Conservation (phyloP, 2,797 vertebrate species). For the Sphenopsis melanotis region DNA sequence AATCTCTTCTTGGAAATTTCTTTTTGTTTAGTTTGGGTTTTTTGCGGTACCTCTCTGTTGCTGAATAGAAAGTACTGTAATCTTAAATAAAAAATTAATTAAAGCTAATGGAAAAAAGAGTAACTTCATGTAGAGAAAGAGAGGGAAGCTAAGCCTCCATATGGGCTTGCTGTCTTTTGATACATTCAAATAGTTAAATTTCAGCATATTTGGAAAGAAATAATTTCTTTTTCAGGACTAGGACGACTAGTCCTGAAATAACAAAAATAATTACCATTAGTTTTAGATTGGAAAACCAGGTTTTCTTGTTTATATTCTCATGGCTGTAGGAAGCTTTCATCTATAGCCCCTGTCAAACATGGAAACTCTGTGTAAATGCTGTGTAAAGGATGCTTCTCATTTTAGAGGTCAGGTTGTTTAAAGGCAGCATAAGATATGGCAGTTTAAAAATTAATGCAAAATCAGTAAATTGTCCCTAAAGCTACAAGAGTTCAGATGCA, state of each 20-base stretch:
- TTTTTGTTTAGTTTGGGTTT: background rate
- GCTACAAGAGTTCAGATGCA: background rate
- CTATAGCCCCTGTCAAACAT: background rate
- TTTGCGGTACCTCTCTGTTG: background rate
- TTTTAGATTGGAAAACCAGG: background rate
- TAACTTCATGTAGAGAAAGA: background rate
- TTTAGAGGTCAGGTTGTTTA: background rate
- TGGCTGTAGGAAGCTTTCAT: background rate
- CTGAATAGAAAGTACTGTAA: background rate
- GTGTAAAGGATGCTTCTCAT: background rate
- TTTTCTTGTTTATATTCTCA: background rate
- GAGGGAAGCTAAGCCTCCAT: background rate
- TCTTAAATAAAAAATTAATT: background rate
- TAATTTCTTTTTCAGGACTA: background rate
- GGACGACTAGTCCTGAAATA: background rate
- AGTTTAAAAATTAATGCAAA: background rate
- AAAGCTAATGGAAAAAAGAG: background rate
- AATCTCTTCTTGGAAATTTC: background rate
- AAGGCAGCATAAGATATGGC: background rate
- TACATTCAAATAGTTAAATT: background rate
- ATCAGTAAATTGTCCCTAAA: background rate
- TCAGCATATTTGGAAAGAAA: background rate
- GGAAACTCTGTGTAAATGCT: background rate
- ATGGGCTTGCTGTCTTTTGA: background rate
- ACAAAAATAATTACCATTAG: background rate